Base-by-base conservation (phyloP, 2,888 invertebrate genomes). In the Creontiades dilutus region DNA sequence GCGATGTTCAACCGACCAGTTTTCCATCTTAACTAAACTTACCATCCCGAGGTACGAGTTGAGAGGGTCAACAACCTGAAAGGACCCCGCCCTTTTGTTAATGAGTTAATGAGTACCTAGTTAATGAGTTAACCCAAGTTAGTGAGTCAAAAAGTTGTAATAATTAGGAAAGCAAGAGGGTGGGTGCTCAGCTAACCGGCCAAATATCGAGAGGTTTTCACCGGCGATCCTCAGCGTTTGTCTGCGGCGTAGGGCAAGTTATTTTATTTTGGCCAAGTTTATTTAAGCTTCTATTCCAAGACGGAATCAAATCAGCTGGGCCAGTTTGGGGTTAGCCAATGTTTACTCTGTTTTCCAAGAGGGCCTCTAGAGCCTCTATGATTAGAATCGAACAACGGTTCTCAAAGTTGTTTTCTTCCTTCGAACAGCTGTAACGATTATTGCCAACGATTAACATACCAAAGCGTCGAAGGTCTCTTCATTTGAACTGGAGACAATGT, bases 271-370 rank as follows among this genome's bases (percentile, higher is more conserved):
- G 46, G 78, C 46, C 78, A 37, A n/a, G 78, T 78, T 78, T 78
- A 78, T 78, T 78, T 46, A 46, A 47, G 78, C 46, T 78, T 78
- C 78, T 78, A 78, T 78, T 78, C 47, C 78, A 78, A 78, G 78
- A 37, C 47, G 46, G 28, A 78, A 78, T 37, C 78, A 37, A 78
- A 78, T 78, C 78, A 37, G 78, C 78, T 78, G 46, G 78, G 78
- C 46, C 37, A 46, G 78, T 47, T 68, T 47, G 78, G 37, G 46
- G 78, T 78, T 78, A 19, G 46, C 78, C 46, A 78, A 46, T 78
- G 78, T 78, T 78, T 78, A 78, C 78, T 14, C 28, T 19, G 78
- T 37, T 78, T n/a, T 46, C 47, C 46, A 46, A 78, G 46, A 47
- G 78, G 78, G 47, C 61, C 23, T 68, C 68, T 23, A 68, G 68